These are phyloP conservation scores for Scaptomyza parva DNA, from an alignment of 2,888 invertebrate genomes.

Conservation along the genomic window DNA sequence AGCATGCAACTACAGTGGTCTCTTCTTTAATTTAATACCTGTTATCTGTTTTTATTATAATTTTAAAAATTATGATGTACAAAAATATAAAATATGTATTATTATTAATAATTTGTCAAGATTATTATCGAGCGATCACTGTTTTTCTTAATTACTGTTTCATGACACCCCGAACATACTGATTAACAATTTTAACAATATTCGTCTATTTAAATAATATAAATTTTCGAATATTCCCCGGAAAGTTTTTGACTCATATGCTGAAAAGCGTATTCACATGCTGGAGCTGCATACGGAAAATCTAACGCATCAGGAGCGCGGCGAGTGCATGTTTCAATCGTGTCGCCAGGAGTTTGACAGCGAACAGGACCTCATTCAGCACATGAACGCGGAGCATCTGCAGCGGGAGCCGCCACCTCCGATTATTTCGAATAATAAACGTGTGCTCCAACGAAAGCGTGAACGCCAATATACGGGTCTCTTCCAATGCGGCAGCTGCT, in stretches of 20 bases:
- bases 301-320: constrained; percentile 77
- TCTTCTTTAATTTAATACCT: background rate
- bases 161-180: constrained; percentile 23
- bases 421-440: constrained; percentile 73
- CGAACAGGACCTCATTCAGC: constrained; percentile 70
- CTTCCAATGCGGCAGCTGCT: constrained; percentile 76
- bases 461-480: constrained; percentile 77
- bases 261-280: constrained; percentile 81
- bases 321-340: constrained; percentile 77
- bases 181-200: background rate
- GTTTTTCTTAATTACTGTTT: constrained; percentile 13
- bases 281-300: constrained; percentile 76
- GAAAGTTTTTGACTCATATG: constrained; percentile 79
- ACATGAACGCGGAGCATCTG: constrained; percentile 71
- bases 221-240: background rate
- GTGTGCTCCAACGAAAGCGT: constrained; percentile 76
- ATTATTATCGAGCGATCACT: constrained; percentile 4
- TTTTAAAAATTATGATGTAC: background rate
- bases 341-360: constrained; percentile 74
- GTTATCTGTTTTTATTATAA: background rate
- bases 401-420: constrained; percentile 57
- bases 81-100: background rate
- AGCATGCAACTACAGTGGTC: constrained; percentile 54
- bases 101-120: background rate
- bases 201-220: background rate